A percentile compares a stretch with the other conserved stretches of the same genome.
phyloP scores from a whole-genome alignment of 2,113 vertebrate species.

The Esox niger region DNA sequence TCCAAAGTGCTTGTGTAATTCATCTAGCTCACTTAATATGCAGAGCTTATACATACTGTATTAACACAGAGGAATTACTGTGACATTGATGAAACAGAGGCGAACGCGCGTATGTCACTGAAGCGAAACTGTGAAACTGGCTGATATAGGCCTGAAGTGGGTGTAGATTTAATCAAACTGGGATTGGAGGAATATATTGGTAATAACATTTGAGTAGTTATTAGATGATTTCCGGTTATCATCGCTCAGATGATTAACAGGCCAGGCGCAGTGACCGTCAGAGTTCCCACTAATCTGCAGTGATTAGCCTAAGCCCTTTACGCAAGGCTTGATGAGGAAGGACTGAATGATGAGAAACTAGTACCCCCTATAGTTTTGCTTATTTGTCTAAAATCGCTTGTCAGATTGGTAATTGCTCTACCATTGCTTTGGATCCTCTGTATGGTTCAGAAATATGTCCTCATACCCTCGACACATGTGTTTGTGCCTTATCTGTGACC shows the following conservation, averaged over 20 bases:
- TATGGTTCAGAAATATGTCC: not conserved
- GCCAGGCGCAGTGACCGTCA: conserved; percentile 54
- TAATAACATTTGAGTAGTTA: conserved; percentile 45
- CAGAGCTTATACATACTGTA: conserved; percentile 35
- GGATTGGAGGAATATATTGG: conserved; percentile 46
- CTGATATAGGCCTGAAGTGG: not conserved
- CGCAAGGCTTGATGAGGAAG: conserved; percentile 47
- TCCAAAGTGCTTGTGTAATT: conserved; percentile 46
- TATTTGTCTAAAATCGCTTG: conserved; percentile 50
- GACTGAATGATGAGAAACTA: conserved; percentile 56
- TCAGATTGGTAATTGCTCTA: conserved; percentile 54
- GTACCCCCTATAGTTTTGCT: conserved; percentile 49
- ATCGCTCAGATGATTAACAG: conserved; percentile 61
- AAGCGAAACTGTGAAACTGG: not conserved
- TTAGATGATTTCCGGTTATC: conserved; percentile 65
- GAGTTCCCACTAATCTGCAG: conserved; percentile 60
- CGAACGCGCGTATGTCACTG: conserved; percentile 45
- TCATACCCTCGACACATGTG: too few relatives aligned
- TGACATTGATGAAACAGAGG: conserved; percentile 26
- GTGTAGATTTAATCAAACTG: conserved; percentile 47
- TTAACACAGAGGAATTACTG: conserved; percentile 47
- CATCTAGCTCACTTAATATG: conserved; percentile 50
- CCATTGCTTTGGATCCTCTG: not conserved
- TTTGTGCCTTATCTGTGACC: too few relatives aligned
- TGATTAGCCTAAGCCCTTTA: conserved; percentile 69